Conservation (phyloP, 2,888 invertebrate genomes). For the Kryphioiulus occultus region DNA sequence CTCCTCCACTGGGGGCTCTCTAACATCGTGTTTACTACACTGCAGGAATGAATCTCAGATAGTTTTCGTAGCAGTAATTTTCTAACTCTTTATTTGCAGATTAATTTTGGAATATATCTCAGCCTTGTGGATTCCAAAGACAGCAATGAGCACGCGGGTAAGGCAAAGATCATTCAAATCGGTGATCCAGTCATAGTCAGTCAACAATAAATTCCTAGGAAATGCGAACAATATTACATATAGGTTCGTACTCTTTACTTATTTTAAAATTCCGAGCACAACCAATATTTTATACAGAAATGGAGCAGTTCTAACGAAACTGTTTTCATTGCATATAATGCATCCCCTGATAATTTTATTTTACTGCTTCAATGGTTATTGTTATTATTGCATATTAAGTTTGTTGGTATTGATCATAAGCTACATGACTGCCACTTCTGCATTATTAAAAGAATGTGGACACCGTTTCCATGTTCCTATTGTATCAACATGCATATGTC, state of each 20-base stretch:
- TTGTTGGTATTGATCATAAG: conserved; percentile 15
- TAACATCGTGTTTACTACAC: too few species aligned
- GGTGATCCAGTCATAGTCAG: conserved; percentile 47
- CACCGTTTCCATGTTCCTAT: not conserved
- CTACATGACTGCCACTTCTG: not conserved
- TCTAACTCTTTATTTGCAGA: conserved; percentile 17
- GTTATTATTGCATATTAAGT: not conserved
- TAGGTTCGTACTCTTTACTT: too few species aligned
- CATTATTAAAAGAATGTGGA: conserved; percentile 9
- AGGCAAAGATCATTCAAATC: not conserved
- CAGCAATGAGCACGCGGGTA: not conserved
- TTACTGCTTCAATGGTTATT: not conserved
- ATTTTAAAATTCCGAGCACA: not conserved
- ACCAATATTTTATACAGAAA: not conserved
- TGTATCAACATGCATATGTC: not conserved
- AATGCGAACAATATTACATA: not conserved
- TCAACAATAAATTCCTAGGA: not conserved
- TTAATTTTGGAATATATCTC: conserved; percentile 47
- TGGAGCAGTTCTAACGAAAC: not conserved
- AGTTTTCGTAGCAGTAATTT: too few species aligned
- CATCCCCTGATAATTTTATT: not conserved
- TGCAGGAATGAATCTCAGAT: too few species aligned
- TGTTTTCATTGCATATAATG: not conserved
- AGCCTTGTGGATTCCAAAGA: not conserved
- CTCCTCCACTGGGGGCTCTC: too few species aligned